Base-by-base conservation (phyloP, 2,888 invertebrate species). In the Acanthoscelides obtectus region DNA sequence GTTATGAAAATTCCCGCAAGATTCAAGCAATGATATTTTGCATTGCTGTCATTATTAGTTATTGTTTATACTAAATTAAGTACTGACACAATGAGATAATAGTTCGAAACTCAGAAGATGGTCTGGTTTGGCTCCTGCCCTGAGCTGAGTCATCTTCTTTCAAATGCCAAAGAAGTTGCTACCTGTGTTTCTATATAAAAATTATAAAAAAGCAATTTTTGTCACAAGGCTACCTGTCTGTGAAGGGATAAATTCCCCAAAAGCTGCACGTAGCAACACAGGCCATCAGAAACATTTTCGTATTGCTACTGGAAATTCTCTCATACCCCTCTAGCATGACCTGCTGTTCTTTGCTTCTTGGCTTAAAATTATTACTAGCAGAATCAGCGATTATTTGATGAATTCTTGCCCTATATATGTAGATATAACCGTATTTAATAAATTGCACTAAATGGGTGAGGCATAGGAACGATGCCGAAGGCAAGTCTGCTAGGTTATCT, bases 211-310 rank as follows among this genome's bases (percentile, higher is more conserved):
- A n/a, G n/a, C n/a, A n/a, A n/a, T n/a, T n/a, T n/a, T n/a, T n/a
- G n/a, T n/a, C n/a, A n/a, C n/a, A n/a, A 12, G 17, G 45, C 17
- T 45, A 45, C 45, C 45, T 72, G 27, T 82, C 81, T 5, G 83
- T 66, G 20, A 82, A 74, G 4, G 84, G 84, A 72, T 81, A 80
- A n/a, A 84, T 72, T 0, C 79, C 81, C 83, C 83, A 84, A 21
- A 81, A 75, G 5, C 75, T 27, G 69, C 81, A 79, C 0, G 84
- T 83, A 1, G 75, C 72, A 5, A 80, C n/a, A 5, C 77, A 77
- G 72, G 81, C 77, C 4, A 72, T 69, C 12, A 81, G 70, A 73
- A 83, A 82, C 6, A 79, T 64, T 6, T 76, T 75, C 12, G 80
- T 80, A 20, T 80, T 78, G 0, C 72, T 72, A 70, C 75, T 78